phyloP scores from a whole-genome alignment of 2,113 vertebrate species.

The Ageneiosus marmoratus region DNA sequence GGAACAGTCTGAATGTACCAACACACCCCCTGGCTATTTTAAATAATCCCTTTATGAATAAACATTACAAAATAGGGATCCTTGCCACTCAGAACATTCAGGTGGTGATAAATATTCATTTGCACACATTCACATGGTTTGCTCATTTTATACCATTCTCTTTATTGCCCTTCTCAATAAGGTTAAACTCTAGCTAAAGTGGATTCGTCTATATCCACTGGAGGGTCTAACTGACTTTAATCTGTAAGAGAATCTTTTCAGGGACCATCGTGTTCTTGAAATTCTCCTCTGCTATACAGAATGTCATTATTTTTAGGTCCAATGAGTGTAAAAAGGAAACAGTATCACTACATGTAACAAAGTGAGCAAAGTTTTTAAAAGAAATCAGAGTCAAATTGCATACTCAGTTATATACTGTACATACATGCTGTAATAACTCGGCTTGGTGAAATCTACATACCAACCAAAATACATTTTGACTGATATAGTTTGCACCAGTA shows the following conservation, averaged over 20 bases:
- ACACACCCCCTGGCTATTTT: constrained; percentile 58
- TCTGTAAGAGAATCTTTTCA: constrained; percentile 8
- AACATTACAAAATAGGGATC: constrained; percentile 57
- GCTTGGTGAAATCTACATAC: background rate
- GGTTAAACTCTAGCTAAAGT: constrained; percentile 23
- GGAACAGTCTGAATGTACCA: constrained; percentile 52
- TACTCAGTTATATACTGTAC: background rate
- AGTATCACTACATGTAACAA: background rate
- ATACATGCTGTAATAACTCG: background rate
- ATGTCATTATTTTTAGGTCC: background rate
- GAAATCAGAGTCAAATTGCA: background rate
- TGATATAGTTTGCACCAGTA: background rate
- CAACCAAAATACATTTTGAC: background rate
- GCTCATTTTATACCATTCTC: constrained; percentile 36
- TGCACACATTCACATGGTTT: constrained; percentile 41
- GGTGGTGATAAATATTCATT: constrained; percentile 62
- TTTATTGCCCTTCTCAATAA: constrained; percentile 44
- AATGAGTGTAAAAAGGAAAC: background rate
- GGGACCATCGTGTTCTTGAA: background rate
- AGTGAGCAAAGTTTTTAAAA: background rate
- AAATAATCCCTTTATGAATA: constrained; percentile 68
- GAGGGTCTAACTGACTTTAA: constrained; percentile 7
- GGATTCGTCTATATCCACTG: constrained; percentile 1
- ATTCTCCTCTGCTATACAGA: background rate
- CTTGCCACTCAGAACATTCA: constrained; percentile 56